phyloP scores from a whole-genome alignment of 2,113 vertebrate genomes.

The Aphyosemion australe region DNA sequence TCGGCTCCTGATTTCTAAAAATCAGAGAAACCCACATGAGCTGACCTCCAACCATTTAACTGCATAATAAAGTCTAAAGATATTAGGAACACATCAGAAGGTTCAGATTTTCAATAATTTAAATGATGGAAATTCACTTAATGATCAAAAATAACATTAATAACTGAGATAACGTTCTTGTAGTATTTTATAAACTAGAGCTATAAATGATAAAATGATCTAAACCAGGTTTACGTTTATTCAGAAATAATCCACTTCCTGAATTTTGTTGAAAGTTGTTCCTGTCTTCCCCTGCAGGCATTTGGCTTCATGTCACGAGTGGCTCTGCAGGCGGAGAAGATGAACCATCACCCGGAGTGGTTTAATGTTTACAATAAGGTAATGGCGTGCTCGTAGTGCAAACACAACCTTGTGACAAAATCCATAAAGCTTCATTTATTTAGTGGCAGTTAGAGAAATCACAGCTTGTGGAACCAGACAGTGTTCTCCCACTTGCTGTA shows the following conservation, averaged over 20 bases:
- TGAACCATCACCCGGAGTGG: constrained; percentile 99
- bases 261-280: constrained; percentile 11
- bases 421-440: constrained; percentile 8
- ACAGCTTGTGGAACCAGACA: constrained; percentile 3
- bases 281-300: constrained; percentile 79
- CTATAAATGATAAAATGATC: background rate
- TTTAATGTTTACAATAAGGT: constrained; percentile 99
- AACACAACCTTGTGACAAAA: constrained; percentile 5
- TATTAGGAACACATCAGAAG: too few species aligned
- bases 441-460: constrained; percentile 25
- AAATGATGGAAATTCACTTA: too few species aligned
- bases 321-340: constrained; percentile 96
- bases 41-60: too few species aligned
- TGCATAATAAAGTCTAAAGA: too few species aligned
- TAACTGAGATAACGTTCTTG: too few species aligned
- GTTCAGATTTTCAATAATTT: too few species aligned
- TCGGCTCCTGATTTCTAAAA: too few species aligned
- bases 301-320: constrained; percentile 98
- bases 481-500: constrained; percentile 3
- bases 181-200: too few species aligned
- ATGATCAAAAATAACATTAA: too few species aligned
- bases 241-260: background rate
- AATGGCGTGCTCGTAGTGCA: constrained; percentile 48
- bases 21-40: too few species aligned
- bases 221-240: background rate